Base-by-base conservation (phyloP, 2,113 vertebrate species). In the Hemibagrus wyckioides region DNA sequence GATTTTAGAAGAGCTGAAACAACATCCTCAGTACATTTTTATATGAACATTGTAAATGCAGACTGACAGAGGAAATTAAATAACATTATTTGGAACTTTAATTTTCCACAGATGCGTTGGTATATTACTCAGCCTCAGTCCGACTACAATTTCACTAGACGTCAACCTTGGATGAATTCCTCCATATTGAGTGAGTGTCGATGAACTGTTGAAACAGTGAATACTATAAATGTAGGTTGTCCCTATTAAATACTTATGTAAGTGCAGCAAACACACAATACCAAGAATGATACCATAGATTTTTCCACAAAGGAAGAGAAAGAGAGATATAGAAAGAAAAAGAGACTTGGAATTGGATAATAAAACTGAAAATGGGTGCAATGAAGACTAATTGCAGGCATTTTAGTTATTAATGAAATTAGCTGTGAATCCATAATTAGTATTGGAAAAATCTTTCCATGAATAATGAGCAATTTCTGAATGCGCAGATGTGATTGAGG, bases 381-480 rank as follows among this genome's bases (percentile, higher is more conserved):
- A 83, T 90, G 73, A 87, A 88, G 83, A 89, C 85, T 88, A 90
- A 89, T 61, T 81, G 33, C 59, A 88, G 75, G 63, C 79, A 89
- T 85, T 91, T 89, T 57, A 86, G 82, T 85, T 87, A 89, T 86
- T 88, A 90, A 88, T 84, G 75, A 89, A 90, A 90, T 90, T 90
- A 90, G 80, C 63, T 88, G 65, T 85, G 83, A 87, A 89, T 88
- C 56, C 48, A 81, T 90, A 90, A 90, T 90, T 86, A 90, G 87
- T 89, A 84, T 85, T 80, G 80, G n/a, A 82, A 89, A 84, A 80
- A 86, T 85, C 75, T 86, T 76, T n/a, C 52, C 39, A 14, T 71
- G 90, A 87, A 86, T 89, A 88, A 90, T 90, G 90, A 89, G 88
- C 83, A 86, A 82, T 80, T 67, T 76, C 39, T 59, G 36, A 87